These are phyloP conservation scores for Ischnura elegans DNA, from an alignment of 2,888 invertebrate genomes.

Conservation along the genomic window DNA sequence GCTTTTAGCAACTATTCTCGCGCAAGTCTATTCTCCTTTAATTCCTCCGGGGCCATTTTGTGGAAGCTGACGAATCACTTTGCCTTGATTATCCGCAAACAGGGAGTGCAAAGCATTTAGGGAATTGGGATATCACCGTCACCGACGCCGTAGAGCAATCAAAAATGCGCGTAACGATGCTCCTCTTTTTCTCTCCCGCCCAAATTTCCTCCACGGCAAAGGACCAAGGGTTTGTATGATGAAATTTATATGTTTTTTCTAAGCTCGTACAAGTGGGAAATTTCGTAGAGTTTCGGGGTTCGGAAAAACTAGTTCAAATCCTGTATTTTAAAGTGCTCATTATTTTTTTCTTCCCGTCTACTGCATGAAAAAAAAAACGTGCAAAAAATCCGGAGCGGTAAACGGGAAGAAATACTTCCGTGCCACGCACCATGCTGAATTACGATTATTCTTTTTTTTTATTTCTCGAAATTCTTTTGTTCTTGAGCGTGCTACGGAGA, in stretches of 20 bases:
- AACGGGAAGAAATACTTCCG: neutral
- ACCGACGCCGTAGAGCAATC: neutral
- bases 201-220: neutral
- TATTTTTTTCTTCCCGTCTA: neutral
- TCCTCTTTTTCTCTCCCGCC: neutral
- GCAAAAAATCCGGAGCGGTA: neutral
- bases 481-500: neutral
- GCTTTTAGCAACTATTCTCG: too few relatives aligned
- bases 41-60: neutral
- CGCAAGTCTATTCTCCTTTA: neutral
- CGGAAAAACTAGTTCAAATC: neutral
- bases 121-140: neutral
- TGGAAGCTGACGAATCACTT: neutral
- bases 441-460: neutral
- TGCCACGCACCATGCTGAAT: neutral
- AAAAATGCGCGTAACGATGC: neutral
- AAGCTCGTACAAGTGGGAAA: neutral
- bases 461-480: neutral
- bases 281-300: neutral
- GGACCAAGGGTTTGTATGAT: neutral
- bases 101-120: neutral
- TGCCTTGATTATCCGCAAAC: neutral
- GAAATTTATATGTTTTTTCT: neutral
- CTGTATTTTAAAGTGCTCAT: neutral
- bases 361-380: neutral